phyloP scores from a whole-genome alignment of 2,797 vertebrate species.

The Adelosebastes latens region DNA sequence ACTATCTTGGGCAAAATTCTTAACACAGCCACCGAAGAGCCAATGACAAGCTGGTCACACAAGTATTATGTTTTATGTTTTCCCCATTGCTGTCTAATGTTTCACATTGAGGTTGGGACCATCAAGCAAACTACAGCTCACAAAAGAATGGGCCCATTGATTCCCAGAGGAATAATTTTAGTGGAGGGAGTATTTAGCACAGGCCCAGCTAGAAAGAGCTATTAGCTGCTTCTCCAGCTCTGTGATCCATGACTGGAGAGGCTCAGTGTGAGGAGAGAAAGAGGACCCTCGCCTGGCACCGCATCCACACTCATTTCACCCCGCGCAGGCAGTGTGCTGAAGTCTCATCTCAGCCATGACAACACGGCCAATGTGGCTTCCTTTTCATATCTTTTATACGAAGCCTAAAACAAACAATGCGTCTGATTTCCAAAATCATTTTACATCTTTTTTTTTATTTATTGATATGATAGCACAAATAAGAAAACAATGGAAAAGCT shows the following conservation, averaged over 20 bases:
- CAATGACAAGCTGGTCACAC: constrained; percentile 94
- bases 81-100: constrained; percentile 93
- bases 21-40: constrained; percentile 81
- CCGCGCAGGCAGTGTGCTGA: constrained; percentile 45
- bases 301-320: constrained; percentile 62
- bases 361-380: constrained; percentile 6
- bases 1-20: constrained; percentile 86
- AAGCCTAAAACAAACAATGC: constrained; percentile 2
- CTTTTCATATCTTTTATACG: constrained; percentile 6
- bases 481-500: background rate
- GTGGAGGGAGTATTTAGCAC: constrained; percentile 86
- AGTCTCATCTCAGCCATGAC: constrained; percentile 40
- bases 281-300: constrained; percentile 80
- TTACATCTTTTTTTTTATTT: background rate
- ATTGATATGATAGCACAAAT: background rate
- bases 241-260: constrained; percentile 87
- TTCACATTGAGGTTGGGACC: constrained; percentile 89
- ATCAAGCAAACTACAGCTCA: constrained; percentile 84
- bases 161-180: constrained; percentile 89
- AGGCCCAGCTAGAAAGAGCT: constrained; percentile 82
- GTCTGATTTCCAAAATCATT: constrained; percentile 6
- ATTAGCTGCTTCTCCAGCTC: constrained; percentile 87
- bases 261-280: constrained; percentile 83
- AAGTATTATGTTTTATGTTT: constrained; percentile 99
- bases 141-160: constrained; percentile 90